Evolutionary conservation across 1,140 invertebrate genomes (phyloP).

Genomic region (Leptinotarsa texana): DNA sequence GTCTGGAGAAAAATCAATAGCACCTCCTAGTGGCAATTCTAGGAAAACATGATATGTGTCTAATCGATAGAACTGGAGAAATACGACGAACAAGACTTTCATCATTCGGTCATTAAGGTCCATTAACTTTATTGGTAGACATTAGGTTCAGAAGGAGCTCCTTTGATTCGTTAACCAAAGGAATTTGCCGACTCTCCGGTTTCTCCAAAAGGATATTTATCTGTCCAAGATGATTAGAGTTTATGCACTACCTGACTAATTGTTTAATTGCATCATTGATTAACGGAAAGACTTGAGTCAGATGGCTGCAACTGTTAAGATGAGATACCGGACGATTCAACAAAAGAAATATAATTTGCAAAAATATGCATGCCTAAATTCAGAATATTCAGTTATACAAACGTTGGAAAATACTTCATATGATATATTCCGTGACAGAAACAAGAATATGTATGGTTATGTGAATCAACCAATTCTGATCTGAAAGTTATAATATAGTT

Average conservation of each 20-base stretch:
- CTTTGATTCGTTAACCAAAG: slow-evolving; percentile 12
- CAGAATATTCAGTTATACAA: too few species aligned
- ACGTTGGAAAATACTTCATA: too few species aligned
- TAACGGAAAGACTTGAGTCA: not conserved
- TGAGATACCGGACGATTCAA: too few species aligned
- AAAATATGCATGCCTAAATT: too few species aligned
- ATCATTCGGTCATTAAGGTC: slow-evolving; percentile 4
- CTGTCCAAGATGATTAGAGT: slow-evolving; percentile 11
- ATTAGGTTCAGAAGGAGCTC: slow-evolving; percentile 4
- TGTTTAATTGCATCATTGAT: slow-evolving; percentile 8
- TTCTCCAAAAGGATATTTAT: not conserved
- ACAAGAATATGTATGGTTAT: too few species aligned
- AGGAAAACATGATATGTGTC: not conserved
- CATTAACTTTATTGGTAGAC: slow-evolving; percentile 8
- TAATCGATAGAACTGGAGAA: not conserved
- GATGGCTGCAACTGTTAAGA: too few species aligned
- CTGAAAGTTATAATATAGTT: too few species aligned
- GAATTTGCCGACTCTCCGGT: slow-evolving; percentile 6
- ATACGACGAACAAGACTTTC: not conserved
- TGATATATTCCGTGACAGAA: too few species aligned
- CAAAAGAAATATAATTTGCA: too few species aligned
- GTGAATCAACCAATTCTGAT: too few species aligned
- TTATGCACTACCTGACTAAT: slow-evolving; percentile 4
- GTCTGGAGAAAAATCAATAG: too few species aligned
- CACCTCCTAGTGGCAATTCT: not conserved